Conservation (phyloP, 2,113 vertebrate genomes). For the Plotosus lineatus region DNA sequence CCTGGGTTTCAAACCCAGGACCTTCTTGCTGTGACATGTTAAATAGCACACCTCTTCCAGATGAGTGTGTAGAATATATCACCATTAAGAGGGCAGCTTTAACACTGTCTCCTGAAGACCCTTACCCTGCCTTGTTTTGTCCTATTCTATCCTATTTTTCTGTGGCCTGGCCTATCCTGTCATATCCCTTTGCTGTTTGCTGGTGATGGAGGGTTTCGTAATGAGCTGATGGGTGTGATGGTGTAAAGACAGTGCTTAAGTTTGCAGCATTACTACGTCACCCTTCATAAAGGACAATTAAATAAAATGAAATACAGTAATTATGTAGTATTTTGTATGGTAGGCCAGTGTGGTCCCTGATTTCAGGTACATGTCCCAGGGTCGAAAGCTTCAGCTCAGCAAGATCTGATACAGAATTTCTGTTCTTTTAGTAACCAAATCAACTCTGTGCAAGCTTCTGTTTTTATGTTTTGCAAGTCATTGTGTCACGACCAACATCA, state of each 20-base stretch:
- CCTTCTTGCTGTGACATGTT: no score
- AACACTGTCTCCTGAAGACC: neutral
- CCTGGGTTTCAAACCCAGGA: no score
- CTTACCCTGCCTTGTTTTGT: neutral
- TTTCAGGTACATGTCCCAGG: neutral
- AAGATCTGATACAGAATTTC: neutral
- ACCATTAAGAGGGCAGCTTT: neutral
- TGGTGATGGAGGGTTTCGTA: neutral
- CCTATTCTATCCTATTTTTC: no score
- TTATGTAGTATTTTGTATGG: neutral
- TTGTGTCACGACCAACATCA: neutral
- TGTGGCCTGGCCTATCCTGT: no score
- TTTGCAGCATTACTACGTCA: neutral
- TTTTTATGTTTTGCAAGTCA: neutral
- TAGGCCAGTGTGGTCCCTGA: neutral
- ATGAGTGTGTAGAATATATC: neutral
- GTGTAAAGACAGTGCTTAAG: neutral
- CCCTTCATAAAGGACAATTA: neutral
- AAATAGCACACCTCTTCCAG: no score
- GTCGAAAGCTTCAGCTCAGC: no score
- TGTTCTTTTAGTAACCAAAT: neutral
- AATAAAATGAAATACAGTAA: neutral
- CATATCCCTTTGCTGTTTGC: no score
- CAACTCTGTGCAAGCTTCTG: neutral
- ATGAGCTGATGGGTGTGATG: neutral